A percentile compares a stretch with the other conserved stretches of the same genome.
Evolutionary conservation across 2,888 invertebrate genomes (phyloP).

Genomic region (Lasioglossum morio): DNA sequence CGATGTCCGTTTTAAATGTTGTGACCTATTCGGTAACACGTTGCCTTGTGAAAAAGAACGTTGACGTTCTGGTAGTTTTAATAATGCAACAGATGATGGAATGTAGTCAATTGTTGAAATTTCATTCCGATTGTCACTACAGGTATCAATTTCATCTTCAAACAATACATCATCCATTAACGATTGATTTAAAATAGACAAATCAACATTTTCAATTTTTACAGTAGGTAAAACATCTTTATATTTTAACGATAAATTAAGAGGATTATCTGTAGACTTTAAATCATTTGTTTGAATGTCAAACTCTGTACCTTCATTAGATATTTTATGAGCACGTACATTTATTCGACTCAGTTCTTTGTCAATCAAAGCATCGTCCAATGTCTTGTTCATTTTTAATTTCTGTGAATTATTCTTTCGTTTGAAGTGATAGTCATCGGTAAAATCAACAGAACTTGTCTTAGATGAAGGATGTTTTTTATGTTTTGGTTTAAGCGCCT

Average conservation of each 20-base stretch:
- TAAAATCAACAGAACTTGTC: slow-evolving; percentile 53
- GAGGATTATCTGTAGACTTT: neutral
- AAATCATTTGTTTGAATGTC: slow-evolving; percentile 46
- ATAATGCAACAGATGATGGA: neutral
- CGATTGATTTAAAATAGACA: slow-evolving; percentile 79
- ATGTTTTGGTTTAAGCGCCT: slow-evolving; percentile 64
- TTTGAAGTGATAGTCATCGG: slow-evolving; percentile 64
- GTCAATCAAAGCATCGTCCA: slow-evolving; percentile 67
- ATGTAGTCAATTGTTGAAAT: slow-evolving; percentile 36
- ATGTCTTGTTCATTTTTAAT: slow-evolving; percentile 74
- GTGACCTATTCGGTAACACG: slow-evolving; percentile 49
- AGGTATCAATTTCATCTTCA: slow-evolving; percentile 39
- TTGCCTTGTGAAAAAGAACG: slow-evolving; percentile 74
- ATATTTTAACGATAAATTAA: neutral
- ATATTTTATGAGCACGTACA: neutral
- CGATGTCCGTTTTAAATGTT: slow-evolving; percentile 45
- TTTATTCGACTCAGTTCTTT: slow-evolving; percentile 12
- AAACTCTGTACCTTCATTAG: slow-evolving; percentile 32
- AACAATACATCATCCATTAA: slow-evolving; percentile 77
- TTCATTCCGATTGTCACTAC: slow-evolving; percentile 45
- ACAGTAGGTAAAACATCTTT: slow-evolving; percentile 12
- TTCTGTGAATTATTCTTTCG: slow-evolving; percentile 60
- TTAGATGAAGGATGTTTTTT: slow-evolving; percentile 21
- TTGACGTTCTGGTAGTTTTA: slow-evolving; percentile 29
- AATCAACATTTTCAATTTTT: slow-evolving; percentile 37